These are phyloP conservation scores for Ceratosolen fusciceps DNA, from an alignment of 1,140 invertebrate genomes.

Conservation along the genomic window DNA sequence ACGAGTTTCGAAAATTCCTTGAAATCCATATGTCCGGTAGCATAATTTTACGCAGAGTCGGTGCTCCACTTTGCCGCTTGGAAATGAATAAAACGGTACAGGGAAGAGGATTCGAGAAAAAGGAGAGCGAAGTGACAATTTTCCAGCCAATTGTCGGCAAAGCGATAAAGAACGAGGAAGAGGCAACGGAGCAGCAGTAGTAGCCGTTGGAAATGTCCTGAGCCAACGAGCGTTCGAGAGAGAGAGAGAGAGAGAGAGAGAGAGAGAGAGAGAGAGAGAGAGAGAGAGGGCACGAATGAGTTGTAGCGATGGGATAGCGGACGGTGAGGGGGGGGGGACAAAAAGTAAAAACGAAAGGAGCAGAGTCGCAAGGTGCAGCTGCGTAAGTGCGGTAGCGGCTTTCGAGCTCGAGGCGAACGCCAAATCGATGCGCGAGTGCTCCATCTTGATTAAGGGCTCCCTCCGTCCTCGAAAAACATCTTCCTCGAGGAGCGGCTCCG, in stretches of 20 bases:
- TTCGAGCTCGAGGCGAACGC: background rate
- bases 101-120: background rate
- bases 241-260: background rate
- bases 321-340: background rate
- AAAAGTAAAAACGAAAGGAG: background rate
- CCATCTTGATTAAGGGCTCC: too few species aligned
- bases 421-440: conserved; percentile 35
- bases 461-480: too few species aligned
- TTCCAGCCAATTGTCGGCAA: background rate
- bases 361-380: background rate
- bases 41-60: background rate
- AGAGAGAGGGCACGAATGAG: background rate
- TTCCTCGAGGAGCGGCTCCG: too few species aligned
- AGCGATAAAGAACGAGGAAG: background rate
- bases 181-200: too few species aligned
- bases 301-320: background rate
- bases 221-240: background rate
- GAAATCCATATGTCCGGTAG: background rate
- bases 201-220: too few species aligned
- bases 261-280: background rate
- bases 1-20: background rate
- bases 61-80: background rate
- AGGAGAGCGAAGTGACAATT: background rate
- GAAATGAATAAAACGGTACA: background rate
- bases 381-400: conserved; percentile 34